Evolutionary conservation across 2,888 invertebrate genomes (phyloP), one percentile per base, ranked within the genome.

Genomic region (Drosophila greeni): DNA sequence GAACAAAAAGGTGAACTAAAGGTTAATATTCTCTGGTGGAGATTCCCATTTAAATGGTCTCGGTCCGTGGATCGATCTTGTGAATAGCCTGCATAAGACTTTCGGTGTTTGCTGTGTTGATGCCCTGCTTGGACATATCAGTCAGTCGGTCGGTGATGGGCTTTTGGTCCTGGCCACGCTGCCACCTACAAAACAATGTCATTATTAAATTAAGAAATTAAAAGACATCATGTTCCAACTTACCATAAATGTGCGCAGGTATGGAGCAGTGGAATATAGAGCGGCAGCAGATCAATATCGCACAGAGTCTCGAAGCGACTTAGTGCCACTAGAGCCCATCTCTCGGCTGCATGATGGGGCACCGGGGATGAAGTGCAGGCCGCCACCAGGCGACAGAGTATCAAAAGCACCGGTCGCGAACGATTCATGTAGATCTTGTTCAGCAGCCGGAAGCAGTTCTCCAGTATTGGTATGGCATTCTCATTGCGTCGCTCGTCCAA

Each of bases 291-390:
- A 81, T 94, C 94, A 14, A 92, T 91, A 86, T 94, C 94, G 80
- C 93, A 92, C 70, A 94, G 92, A 3, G 92, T 93, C 72, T 94
- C 93, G 74, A 92, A 94, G 52, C 94, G 90, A 76, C 91, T 91
- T n/a, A 94, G 86, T 0, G 94, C 93, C 6, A 94, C 88, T 65
- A 92, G 91, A 0, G 93, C 93, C 92, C 93, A 94, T 66, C 91
- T 90, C 75, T 93, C 91, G 2, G 92, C 92, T 0, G 91, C 90
- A 0, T 90, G 91, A 29, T 92, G 91, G 1, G 92, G 90, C 3
- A 91, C 90, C 23, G 89, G 89, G 9, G 90, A 89, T 49, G 89
- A 87, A 23, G 88, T 88, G 54, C 88, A 89, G 16, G 88, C 88
- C 0, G 92, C 93, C n/a, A 94, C 92, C 18, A 94, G 89, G 34